A percentile compares a stretch with the other conserved stretches of the same genome.
Conservation (phyloP, 2,113 vertebrate species). For the Furnarius figulus region DNA sequence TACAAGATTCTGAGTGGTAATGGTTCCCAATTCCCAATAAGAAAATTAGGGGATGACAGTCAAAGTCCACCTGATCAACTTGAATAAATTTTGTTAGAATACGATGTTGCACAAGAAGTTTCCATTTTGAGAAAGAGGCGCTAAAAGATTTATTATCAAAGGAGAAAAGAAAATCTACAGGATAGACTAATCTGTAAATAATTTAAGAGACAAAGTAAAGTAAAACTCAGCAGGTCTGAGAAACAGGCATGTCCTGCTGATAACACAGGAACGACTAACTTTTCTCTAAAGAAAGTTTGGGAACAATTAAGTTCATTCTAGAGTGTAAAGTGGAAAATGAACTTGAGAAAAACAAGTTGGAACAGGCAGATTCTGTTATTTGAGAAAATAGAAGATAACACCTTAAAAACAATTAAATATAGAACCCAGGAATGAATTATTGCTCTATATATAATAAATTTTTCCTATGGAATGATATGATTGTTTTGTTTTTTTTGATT, state of each 20-base stretch:
- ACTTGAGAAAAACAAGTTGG: not conserved
- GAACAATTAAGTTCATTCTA: not conserved
- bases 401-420: not conserved
- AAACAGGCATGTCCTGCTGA: not conserved
- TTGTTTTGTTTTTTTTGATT: not conserved
- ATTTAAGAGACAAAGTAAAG: not conserved
- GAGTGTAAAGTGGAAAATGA: not conserved
- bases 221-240: not conserved
- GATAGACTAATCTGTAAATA: not conserved
- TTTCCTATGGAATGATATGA: not conserved
- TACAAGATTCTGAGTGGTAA: not conserved
- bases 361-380: not conserved
- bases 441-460: constrained; percentile 2
- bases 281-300: not conserved
- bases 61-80: not conserved
- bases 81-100: not conserved
- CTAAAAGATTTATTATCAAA: not conserved
- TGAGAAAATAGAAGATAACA: not conserved
- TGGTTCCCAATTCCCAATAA: not conserved
- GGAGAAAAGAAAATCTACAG: not conserved
- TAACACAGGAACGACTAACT: not conserved
- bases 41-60: not conserved
- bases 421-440: not conserved
- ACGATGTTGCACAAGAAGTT: not conserved
- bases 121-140: not conserved